Conservation (phyloP, 2,888 invertebrate genomes). For the Cotesia congregata region DNA sequence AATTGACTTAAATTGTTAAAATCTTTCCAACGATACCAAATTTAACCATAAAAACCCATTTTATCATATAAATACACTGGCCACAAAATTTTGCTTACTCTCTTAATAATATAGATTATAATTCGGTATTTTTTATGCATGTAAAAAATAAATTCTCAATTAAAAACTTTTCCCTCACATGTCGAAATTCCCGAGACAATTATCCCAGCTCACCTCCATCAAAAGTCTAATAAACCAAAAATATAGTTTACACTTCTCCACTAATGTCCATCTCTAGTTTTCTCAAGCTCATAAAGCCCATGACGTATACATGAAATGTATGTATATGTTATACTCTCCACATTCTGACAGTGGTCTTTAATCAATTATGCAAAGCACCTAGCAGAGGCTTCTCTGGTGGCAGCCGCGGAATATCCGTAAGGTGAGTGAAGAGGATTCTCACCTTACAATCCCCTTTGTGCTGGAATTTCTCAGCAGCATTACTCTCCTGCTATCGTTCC, state of each 20-base stretch:
- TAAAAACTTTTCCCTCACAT: no score
- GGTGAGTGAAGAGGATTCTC: constrained; percentile 30
- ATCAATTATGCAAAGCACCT: constrained; percentile 68
- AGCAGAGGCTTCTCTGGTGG: constrained; percentile 40
- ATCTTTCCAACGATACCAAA: no score
- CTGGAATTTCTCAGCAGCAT: background rate
- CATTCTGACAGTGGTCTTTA: constrained; percentile 59
- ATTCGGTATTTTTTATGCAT: no score
- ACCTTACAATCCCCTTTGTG: constrained; percentile 27
- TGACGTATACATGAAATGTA: background rate
- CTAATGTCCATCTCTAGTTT: background rate
- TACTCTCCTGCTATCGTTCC: constrained; percentile 22
- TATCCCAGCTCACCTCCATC: no score
- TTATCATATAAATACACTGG: no score
- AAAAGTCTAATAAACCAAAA: constrained; percentile 12
- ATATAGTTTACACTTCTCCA: background rate
- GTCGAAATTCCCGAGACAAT: no score
- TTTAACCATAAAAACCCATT: no score
- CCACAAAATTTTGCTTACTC: no score
- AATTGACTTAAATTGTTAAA: no score
- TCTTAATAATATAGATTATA: no score
- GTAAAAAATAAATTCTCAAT: no score
- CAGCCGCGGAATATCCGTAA: constrained; percentile 42
- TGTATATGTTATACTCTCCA: background rate
- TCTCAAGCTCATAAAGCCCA: background rate